phyloP scores from a whole-genome alignment of 2,797 vertebrate species.

The Podarcis lilfordi region DNA sequence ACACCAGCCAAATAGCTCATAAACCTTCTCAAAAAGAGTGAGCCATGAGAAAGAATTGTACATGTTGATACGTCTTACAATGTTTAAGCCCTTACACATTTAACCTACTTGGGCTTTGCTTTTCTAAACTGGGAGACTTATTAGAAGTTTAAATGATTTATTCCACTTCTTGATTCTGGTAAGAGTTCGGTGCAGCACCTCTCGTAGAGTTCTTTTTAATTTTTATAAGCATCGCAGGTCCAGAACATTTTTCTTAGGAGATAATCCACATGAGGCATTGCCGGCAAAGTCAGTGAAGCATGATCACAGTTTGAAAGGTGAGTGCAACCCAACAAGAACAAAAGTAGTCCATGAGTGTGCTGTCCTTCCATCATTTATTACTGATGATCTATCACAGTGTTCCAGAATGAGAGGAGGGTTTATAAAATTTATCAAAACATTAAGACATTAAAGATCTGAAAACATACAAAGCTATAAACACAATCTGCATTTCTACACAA shows the following conservation, averaged over 20 bases:
- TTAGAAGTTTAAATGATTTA: constrained; percentile 59
- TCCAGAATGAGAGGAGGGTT: constrained; percentile 40
- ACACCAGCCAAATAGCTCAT: constrained; percentile 84
- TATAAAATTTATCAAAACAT: constrained; percentile 50
- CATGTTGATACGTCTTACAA: constrained; percentile 67
- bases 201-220: constrained; percentile 68
- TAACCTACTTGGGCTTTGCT: constrained; percentile 64
- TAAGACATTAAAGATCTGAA: constrained; percentile 70
- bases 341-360: constrained; percentile 57
- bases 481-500: constrained; percentile 59
- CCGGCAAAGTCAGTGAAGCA: constrained; percentile 56
- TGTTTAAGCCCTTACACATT: constrained; percentile 70
- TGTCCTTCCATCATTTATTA: constrained; percentile 39
- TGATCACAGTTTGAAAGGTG: constrained; percentile 46
- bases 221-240: constrained; percentile 62
- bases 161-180: constrained; percentile 55
- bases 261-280: constrained; percentile 60
- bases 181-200: constrained; percentile 63
- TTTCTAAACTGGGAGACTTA: constrained; percentile 53
- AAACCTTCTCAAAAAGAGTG: constrained; percentile 84
- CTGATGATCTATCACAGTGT: constrained; percentile 26
- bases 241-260: constrained; percentile 66
- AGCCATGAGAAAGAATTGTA: constrained; percentile 79
- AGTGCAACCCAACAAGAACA: constrained; percentile 43
- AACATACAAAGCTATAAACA: constrained; percentile 68